A percentile compares a stretch with the other conserved stretches of the same genome.
These are phyloP conservation scores for Pelecanus crispus DNA, from an alignment of 2,113 vertebrate species.

Conservation along the genomic window DNA sequence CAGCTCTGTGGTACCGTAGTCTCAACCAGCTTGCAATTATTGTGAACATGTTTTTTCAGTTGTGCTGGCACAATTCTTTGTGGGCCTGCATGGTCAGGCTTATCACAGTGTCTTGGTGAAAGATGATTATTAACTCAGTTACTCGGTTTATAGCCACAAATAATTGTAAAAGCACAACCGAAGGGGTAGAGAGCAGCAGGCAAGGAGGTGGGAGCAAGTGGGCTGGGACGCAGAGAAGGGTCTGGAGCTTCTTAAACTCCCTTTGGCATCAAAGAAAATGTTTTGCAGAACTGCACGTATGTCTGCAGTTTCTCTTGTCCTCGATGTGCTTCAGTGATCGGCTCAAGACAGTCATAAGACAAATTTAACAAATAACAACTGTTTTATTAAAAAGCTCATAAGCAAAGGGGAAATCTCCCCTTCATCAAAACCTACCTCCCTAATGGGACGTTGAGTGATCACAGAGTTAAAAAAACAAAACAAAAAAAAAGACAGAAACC, in stretches of 20 bases:
- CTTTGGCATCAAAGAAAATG: not conserved
- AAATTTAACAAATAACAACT: not conserved
- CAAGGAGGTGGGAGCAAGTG: not conserved
- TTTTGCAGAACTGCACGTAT: not conserved
- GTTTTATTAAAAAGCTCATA: constrained; percentile 2
- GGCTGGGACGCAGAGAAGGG: not conserved
- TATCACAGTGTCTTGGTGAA: not conserved
- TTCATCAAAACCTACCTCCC: not conserved
- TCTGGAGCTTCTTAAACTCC: not conserved
- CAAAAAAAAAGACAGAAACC: not conserved
- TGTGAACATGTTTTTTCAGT: not conserved
- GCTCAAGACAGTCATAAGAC: not conserved
- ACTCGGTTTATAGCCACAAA: not conserved
- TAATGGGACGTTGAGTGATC: not conserved
- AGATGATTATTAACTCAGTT: constrained; percentile 10
- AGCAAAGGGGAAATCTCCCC: not conserved
- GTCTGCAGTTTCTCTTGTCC: not conserved
- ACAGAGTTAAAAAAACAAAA: not conserved
- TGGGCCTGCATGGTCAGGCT: not conserved
- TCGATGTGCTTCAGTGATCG: not conserved
- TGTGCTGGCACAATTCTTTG: not conserved
- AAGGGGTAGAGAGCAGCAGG: not conserved
- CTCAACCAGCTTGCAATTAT: not conserved
- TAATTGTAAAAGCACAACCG: not conserved
- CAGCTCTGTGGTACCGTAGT: not conserved